These are phyloP conservation scores for Nycticorax nycticorax DNA, from an alignment of 2,113 vertebrate genomes.

Conservation along the genomic window DNA sequence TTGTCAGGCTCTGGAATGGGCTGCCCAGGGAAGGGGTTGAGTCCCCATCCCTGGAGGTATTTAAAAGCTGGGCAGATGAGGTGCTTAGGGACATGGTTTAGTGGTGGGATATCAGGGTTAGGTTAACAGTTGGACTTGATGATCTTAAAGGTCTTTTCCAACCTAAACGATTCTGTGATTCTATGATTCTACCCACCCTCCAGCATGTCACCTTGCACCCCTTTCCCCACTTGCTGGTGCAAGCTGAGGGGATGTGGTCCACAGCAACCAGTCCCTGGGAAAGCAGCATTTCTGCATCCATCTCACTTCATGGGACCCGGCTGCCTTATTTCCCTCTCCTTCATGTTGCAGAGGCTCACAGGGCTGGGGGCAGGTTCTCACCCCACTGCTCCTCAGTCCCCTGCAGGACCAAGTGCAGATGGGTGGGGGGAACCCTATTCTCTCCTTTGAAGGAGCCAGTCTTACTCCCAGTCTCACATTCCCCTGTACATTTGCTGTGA, in stretches of 20 bases:
- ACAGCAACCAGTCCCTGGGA: background rate
- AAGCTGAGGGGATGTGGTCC: background rate
- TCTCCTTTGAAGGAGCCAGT: background rate
- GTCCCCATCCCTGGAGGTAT: too few species aligned
- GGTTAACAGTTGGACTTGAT: too few species aligned
- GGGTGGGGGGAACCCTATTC: background rate
- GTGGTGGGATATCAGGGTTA: too few species aligned
- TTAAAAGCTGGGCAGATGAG: too few species aligned
- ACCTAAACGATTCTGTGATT: too few species aligned
- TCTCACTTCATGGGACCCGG: background rate
- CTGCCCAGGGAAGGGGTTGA: too few species aligned
- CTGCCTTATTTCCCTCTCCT: background rate
- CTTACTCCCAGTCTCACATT: background rate
- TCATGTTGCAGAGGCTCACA: background rate
- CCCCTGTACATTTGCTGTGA: background rate
- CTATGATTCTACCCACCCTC: too few species aligned
- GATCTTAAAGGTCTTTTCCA: too few species aligned
- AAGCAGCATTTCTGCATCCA: background rate
- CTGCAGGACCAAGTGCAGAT: background rate
- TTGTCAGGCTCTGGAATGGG: too few species aligned
- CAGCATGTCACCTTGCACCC: rapidly evolving
- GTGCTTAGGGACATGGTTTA: too few species aligned
- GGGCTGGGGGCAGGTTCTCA: background rate
- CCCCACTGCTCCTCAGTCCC: too few species aligned
- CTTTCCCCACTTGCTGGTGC: background rate